Conservation (phyloP, 2,888 invertebrate species). For the Aspidiotus rigidus region DNA sequence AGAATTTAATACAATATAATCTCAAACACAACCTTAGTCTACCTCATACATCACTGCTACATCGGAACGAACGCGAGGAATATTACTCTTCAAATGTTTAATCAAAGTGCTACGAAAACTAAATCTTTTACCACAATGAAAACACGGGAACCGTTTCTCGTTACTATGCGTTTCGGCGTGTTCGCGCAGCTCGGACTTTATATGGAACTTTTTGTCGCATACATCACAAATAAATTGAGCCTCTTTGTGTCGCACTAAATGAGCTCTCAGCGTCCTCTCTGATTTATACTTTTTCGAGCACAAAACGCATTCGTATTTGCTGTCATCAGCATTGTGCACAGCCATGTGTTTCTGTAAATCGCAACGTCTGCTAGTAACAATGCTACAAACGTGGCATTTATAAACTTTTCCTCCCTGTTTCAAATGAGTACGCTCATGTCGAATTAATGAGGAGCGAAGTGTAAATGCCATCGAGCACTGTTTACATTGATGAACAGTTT, state of each 20-base stretch:
- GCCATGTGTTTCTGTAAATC: conserved; percentile 6
- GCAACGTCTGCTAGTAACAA: conserved; percentile 3
- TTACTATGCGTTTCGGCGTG: conserved; percentile 21
- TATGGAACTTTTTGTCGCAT: conserved; percentile 14
- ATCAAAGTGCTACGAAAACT: conserved; percentile 18
- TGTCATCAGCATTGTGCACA: not conserved
- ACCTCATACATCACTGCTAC: not conserved
- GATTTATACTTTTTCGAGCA: conserved; percentile 9
- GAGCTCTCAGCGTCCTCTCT: conserved; percentile 6
- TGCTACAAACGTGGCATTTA: conserved; percentile 13
- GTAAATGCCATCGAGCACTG: conserved; percentile 11
- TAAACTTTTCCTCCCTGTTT: conserved; percentile 13
- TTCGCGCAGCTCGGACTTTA: conserved; percentile 17
- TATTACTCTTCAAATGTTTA: conserved; percentile 16
- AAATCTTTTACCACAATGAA: conserved; percentile 21
- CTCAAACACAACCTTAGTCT: too few species aligned
- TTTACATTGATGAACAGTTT: not conserved
- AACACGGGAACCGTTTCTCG: conserved; percentile 12
- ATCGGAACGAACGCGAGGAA: conserved; percentile 17
- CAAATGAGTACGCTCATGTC: conserved; percentile 14
- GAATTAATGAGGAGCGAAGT: conserved; percentile 15
- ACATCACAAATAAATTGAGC: not conserved
- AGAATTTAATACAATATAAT: too few species aligned
- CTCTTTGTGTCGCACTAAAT: conserved; percentile 8
- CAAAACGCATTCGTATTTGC: not conserved